These are phyloP conservation scores for Saimiri boliviensis DNA, from an alignment of 2,113 vertebrate species.

Conservation along the genomic window DNA sequence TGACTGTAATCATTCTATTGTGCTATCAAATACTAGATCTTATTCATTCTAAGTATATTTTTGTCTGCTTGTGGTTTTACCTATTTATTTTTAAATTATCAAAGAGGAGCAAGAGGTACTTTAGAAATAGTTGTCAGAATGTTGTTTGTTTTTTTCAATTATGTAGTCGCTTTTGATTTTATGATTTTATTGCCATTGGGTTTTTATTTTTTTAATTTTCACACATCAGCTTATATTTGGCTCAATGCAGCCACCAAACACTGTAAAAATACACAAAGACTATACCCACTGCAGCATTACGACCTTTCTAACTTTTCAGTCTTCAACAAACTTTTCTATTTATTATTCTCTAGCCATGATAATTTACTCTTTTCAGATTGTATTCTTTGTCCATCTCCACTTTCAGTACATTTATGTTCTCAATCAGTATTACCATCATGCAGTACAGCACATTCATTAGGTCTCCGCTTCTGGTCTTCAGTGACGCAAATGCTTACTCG, in stretches of 20 bases:
- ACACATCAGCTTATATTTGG: neutral
- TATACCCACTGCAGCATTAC: neutral
- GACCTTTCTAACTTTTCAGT: constrained; percentile 19
- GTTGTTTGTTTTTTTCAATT: neutral
- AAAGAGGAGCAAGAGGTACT: neutral
- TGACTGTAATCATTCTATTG: no score
- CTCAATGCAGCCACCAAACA: neutral
- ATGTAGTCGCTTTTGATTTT: neutral
- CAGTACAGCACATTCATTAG: neutral
- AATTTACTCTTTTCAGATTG: constrained; percentile 25
- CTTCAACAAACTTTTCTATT: neutral
- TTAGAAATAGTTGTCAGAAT: neutral
- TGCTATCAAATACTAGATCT: no score
- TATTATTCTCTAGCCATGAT: constrained; percentile 4
- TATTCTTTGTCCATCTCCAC: neutral
- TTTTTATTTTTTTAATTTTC: neutral
- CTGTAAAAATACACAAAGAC: neutral
- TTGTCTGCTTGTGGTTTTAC: no score
- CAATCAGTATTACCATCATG: neutral
- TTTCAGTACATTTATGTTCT: constrained; percentile 4
- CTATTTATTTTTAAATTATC: neutral
- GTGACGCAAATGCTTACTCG: neutral
- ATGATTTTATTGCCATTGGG: neutral
- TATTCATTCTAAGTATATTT: no score
- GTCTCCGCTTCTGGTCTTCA: neutral